Evolutionary conservation across 1,140 invertebrate genomes (phyloP).

Genomic region (Sitobion miscanthi): DNA sequence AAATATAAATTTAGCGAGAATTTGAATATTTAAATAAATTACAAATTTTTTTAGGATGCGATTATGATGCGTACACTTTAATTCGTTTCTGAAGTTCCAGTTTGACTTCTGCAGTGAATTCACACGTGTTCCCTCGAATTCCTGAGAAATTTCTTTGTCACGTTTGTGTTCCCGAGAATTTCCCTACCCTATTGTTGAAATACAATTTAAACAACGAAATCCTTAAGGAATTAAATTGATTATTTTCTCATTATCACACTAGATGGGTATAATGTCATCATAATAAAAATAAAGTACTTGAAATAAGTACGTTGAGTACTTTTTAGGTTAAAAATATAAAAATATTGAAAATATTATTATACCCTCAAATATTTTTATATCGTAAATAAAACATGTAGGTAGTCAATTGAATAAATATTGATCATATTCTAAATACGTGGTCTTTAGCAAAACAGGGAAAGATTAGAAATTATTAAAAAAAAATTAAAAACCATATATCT

Average conservation of each 20-base stretch:
- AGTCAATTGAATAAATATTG: not conserved
- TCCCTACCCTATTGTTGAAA: no score
- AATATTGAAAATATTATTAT: not conserved
- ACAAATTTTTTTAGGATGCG: not conserved
- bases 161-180: no score
- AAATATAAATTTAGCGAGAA: not conserved
- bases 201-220: no score
- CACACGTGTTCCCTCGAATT: no score
- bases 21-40: not conserved
- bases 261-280: no score
- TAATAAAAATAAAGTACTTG: no score
- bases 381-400: not conserved
- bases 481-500: not conserved
- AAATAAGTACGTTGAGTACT: no score
- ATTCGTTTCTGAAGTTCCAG: not conserved
- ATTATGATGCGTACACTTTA: not conserved
- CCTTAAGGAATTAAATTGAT: no score
- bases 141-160: no score
- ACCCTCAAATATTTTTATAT: not conserved
- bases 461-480: not conserved
- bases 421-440: not conserved
- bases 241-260: no score
- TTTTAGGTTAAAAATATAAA: not conserved
- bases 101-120: not conserved
- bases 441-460: not conserved